Percentiles rank a stretch among this genome's conserved stretches.
These are phyloP conservation scores for Hexactinellida sp. DNA, from an alignment of 37 sponge, comb jelly and placozoan genomes.

Conservation along the genomic window DNA sequence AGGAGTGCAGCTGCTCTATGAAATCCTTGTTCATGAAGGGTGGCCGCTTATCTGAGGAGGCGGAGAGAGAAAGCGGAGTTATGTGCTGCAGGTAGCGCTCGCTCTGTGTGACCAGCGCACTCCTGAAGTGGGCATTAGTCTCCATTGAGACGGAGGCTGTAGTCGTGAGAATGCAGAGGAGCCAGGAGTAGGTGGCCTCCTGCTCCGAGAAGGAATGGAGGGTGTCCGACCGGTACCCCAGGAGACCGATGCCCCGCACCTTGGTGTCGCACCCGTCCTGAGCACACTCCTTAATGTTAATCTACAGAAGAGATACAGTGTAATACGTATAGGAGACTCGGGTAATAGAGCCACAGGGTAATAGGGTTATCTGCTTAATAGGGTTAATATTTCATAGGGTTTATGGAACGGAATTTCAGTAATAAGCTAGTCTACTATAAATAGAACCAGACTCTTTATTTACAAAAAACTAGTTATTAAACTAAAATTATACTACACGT, in stretches of 20 bases:
- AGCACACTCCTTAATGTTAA: constrained; percentile 60
- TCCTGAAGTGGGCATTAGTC: not conserved
- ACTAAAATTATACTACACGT: too few relatives aligned
- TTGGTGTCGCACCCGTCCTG: constrained; percentile 71
- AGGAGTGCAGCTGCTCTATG: not conserved
- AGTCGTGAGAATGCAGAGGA: not conserved
- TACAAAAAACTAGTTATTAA: too few relatives aligned
- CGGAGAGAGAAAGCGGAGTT: not conserved
- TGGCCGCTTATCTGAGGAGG: not conserved
- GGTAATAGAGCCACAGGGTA: not conserved
- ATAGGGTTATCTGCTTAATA: not conserved
- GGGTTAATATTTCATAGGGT: too few relatives aligned
- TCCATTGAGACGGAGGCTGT: not conserved
- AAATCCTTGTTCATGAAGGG: not conserved
- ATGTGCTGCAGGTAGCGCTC: not conserved
- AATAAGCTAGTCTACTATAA: too few relatives aligned
- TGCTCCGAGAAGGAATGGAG: not conserved
- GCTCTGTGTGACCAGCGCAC: not conserved
- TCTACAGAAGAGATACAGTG: not conserved
- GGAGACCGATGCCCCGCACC: constrained; percentile 46
- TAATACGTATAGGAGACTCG: not conserved
- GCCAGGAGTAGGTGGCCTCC: not conserved
- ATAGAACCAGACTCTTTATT: too few relatives aligned
- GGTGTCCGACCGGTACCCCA: constrained; percentile 43
- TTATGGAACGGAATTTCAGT: too few relatives aligned